Evolutionary conservation across 1,140 invertebrate species (phyloP), one percentile per base, ranked within the genome.

Genomic region (Zaprionus kolodkinae): DNA sequence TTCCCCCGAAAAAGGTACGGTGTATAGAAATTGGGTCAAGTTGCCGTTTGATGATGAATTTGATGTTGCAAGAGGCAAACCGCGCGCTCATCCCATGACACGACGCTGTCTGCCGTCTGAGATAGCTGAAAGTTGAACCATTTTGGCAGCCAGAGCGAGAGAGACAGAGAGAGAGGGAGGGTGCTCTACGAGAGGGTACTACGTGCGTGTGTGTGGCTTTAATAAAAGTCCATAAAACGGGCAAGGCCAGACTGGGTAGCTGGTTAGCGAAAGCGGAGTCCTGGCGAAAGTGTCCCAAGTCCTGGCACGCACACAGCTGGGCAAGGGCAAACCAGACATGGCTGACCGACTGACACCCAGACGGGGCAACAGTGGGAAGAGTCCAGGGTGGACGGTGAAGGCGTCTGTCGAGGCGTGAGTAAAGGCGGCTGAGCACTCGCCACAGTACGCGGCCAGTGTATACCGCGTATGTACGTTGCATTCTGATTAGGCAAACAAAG

Each of bases 401-500:
- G 33, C 33, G 33, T 35, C 3, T 3, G 27, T 30, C 3, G 27
- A 11, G 17, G 40, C 43, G 27, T 12, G 38, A 43, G 45, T 17
- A 0, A 1, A 11, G 13, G 11, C 38, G 12, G 17, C 36, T 6
- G 15, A 15, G 12, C 21, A 59, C 55, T 56, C 25, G 61, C 65
- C 66, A 50, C 25, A 36, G 59, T 17, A 43, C 33, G 64, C 35
- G 35, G 48, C 45, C 21, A 21, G 21, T 21, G 21, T 21, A 21
- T 21, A 17, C 12, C 21, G 35, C 45, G 69, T 68, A 56, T 50
- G 57, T 63, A 57, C 52, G 73, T 62, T 88, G 85, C 85, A 89
- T 89, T 85, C 62, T 89, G 85, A 88, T 88, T 76, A 85, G 85
- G 85, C 72, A 80, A 85, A 81, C 85, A 89, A 85, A 83, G 85